These are phyloP conservation scores for Tokudaia muenninki DNA, from an alignment of 2,797 vertebrate genomes.

Conservation along the genomic window DNA sequence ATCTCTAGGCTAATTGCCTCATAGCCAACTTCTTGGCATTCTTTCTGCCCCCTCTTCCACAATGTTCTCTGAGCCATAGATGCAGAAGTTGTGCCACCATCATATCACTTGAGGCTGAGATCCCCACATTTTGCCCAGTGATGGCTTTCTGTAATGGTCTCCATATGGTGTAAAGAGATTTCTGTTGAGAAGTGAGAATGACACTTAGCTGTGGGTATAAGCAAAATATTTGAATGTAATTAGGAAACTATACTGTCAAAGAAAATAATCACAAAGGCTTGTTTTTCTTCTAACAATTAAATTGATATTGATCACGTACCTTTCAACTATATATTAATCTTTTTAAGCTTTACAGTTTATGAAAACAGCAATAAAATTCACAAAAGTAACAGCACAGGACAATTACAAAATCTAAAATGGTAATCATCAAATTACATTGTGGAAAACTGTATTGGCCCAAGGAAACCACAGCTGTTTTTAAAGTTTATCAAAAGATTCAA, in stretches of 20 bases:
- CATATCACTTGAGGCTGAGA: background rate
- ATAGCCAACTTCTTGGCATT: background rate
- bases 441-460: background rate
- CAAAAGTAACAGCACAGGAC: background rate
- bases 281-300: conserved; percentile 31
- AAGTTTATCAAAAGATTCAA: conserved; percentile 56
- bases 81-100: too few species aligned
- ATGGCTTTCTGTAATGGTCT: background rate
- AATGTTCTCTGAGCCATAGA: background rate
- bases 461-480: conserved; percentile 14
- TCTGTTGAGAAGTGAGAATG: background rate
- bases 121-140: background rate
- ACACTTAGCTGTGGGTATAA: background rate
- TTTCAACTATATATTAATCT: background rate
- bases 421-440: conserved; percentile 32
- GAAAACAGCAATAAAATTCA: conserved; percentile 1
- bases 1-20: background rate
- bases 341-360: conserved; percentile 15
- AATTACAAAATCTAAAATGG: conserved; percentile 55
- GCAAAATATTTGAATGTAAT: background rate
- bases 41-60: background rate
- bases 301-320: background rate
- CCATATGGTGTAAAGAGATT: background rate
- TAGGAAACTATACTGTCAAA: background rate
- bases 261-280: background rate